These are phyloP conservation scores for Fragum sueziense DNA, from an alignment of 2,888 invertebrate species.

Conservation along the genomic window DNA sequence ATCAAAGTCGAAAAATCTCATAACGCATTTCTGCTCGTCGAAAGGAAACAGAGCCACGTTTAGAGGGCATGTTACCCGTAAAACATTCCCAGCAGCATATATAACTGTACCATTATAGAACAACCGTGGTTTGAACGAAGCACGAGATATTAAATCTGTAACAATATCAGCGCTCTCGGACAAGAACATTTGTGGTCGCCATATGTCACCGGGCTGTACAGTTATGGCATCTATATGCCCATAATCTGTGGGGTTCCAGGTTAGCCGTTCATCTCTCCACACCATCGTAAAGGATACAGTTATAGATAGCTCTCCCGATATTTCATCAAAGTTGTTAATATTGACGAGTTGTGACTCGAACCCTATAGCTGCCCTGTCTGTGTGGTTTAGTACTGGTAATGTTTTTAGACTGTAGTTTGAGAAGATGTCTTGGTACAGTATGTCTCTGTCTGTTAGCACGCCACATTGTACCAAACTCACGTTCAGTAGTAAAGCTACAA, in stretches of 20 bases:
- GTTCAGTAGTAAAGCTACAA: too few relatives aligned
- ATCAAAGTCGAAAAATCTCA: constrained; percentile 9
- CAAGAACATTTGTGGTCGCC: constrained; percentile 39
- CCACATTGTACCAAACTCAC: neutral
- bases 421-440: constrained; percentile 5
- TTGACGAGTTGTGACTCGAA: constrained; percentile 3
- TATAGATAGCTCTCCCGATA: constrained; percentile 38
- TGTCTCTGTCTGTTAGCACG: constrained; percentile 1
- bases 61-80: constrained; percentile 26
- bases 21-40: constrained; percentile 34
- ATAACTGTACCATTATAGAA: constrained; percentile 12
- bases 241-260: constrained; percentile 31
- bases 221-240: constrained; percentile 4
- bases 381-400: constrained; percentile 14
- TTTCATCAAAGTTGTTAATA: constrained; percentile 51
- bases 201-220: constrained; percentile 26
- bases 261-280: constrained; percentile 41
- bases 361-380: neutral
- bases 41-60: constrained; percentile 48
- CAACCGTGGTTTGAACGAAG: neutral
- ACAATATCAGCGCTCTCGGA: constrained; percentile 15
- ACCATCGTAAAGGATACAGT: neutral
- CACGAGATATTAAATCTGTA: constrained; percentile 18
- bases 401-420: constrained; percentile 23
- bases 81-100: constrained; percentile 27